Evolutionary conservation across 2,797 vertebrate species (phyloP).

Genomic region (Falco berigora): DNA sequence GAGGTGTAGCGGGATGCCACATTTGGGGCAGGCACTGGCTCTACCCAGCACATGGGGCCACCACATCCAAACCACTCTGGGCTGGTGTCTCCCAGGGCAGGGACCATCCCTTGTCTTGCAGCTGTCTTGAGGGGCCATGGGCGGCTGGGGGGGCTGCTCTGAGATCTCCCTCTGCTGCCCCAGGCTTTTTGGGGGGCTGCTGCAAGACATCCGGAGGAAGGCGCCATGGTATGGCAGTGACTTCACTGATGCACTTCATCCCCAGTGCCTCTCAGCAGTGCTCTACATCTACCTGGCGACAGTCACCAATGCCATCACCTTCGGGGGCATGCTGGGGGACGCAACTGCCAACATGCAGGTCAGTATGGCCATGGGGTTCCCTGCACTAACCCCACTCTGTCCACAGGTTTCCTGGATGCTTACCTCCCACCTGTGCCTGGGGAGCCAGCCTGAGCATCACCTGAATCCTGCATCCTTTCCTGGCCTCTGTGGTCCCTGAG

Average conservation of each 20-base stretch:
- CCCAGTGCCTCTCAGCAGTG: conserved; percentile 74
- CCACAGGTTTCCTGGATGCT: background rate
- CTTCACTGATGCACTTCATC: conserved; percentile 73
- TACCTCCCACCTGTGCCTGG: background rate
- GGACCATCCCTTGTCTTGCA: background rate
- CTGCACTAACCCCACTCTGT: fast-evolving
- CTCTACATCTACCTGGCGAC: conserved; percentile 80
- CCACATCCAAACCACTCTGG: background rate
- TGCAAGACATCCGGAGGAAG: conserved; percentile 74
- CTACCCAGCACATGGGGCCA: background rate
- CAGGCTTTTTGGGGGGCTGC: conserved; percentile 77
- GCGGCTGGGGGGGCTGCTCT: background rate
- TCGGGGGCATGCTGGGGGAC: conserved; percentile 78
- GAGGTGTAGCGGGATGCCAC: background rate
- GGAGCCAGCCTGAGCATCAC: background rate
- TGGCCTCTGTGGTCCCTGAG: fast-evolving
- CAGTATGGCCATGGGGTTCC: fast-evolving
- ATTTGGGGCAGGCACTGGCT: background rate
- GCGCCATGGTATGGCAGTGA: conserved; percentile 72
- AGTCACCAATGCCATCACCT: conserved; percentile 76
- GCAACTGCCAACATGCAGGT: conserved; percentile 78
- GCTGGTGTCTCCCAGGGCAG: background rate
- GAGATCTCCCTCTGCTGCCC: background rate
- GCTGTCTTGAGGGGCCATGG: background rate
- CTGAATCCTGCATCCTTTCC: background rate